Evolutionary conservation across 2,797 vertebrate species (phyloP).

Genomic region (Sebastes reedi): DNA sequence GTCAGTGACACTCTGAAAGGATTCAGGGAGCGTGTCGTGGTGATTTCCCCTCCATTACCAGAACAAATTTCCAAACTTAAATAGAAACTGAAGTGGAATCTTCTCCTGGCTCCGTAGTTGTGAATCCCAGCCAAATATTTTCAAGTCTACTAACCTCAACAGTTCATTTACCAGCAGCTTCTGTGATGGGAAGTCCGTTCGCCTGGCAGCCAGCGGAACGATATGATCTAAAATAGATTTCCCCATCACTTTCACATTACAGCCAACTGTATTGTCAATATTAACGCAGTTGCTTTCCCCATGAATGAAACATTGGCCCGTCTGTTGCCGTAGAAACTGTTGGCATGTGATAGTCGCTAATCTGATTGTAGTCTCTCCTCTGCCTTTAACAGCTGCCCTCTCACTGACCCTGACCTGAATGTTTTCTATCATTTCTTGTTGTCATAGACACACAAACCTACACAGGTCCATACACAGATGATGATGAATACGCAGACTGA

Average conservation of each 20-base stretch:
- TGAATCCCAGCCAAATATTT: not conserved
- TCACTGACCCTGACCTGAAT: not conserved
- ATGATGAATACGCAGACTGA: not conserved
- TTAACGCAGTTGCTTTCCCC: not conserved
- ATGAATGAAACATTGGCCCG: slow-evolving; percentile 4
- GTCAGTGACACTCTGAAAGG: too few species aligned
- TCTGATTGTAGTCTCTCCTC: slow-evolving; percentile 20
- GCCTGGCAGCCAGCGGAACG: not conserved
- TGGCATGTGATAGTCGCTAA: slow-evolving; percentile 10
- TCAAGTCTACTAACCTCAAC: not conserved
- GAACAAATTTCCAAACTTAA: not conserved
- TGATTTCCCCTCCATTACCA: too few species aligned
- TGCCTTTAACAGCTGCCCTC: not conserved
- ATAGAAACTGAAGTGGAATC: not conserved
- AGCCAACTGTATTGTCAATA: not conserved
- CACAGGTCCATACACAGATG: not conserved
- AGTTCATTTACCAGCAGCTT: not conserved
- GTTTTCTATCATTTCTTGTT: not conserved
- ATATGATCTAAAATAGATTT: not conserved
- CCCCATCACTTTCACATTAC: not conserved
- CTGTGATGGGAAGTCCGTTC: not conserved
- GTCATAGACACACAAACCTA: not conserved
- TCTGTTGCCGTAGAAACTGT: slow-evolving; percentile 32
- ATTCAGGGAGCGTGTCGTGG: too few species aligned
- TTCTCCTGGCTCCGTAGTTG: not conserved